phyloP scores from a whole-genome alignment of 2,888 invertebrate species.

The Phaonia tiefii region DNA sequence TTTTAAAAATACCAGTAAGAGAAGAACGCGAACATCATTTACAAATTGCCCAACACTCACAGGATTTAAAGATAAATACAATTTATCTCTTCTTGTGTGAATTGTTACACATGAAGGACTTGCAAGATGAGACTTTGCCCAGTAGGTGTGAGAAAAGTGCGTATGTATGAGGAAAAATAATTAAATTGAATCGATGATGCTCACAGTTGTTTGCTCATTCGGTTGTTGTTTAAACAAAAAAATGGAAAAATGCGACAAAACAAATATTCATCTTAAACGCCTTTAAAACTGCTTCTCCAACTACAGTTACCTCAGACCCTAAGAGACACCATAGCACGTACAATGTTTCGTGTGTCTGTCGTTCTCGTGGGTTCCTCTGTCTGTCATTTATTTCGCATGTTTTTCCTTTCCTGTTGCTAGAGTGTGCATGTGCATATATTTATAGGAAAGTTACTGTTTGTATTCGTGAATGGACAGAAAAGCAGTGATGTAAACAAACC shows the following conservation, averaged over 20 bases:
- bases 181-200: constrained; percentile 3
- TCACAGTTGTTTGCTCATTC: background rate
- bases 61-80: background rate
- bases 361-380: no score
- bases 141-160: no score
- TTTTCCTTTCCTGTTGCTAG: no score
- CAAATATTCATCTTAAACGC: background rate
- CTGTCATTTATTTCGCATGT: constrained; percentile 2
- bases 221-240: background rate
- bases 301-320: background rate
- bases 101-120: background rate
- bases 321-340: constrained; percentile 3
- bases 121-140: background rate
- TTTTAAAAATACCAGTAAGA: background rate
- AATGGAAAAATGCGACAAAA: background rate
- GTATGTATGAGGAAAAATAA: background rate
- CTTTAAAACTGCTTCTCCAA: constrained; percentile 5
- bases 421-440: no score
- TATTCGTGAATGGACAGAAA: constrained; percentile 24
- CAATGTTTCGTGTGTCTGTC: constrained; percentile 27
- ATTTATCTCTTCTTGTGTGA: background rate
- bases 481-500: constrained; percentile 53
- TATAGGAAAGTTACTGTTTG: constrained; percentile 30
- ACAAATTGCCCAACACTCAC: background rate
- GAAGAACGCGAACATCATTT: background rate